Conservation (phyloP, 1,140 invertebrate species). For the Bursaphelenchus mucronatus region DNA sequence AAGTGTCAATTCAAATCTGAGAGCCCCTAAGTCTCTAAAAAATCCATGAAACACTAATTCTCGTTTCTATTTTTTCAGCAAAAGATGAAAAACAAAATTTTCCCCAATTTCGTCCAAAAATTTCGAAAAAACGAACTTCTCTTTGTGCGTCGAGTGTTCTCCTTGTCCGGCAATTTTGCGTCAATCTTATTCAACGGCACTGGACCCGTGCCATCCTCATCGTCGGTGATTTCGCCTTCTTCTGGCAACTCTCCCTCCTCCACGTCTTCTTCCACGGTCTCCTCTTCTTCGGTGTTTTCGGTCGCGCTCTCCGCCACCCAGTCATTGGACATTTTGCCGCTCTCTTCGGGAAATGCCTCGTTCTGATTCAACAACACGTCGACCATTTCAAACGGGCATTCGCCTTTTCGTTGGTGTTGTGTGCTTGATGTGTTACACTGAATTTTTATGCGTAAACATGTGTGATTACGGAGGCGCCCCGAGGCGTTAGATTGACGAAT, state of each 20-base stretch:
- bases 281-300: constrained; percentile 13
- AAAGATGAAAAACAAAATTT: no score
- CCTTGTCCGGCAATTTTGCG: not conserved
- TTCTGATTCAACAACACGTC: not conserved
- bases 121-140: constrained; percentile 16
- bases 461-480: no score
- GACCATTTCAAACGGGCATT: not conserved
- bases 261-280: constrained; percentile 22
- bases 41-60: no score
- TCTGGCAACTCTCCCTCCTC: constrained; percentile 57
- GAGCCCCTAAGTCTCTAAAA: no score
- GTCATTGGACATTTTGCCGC: constrained; percentile 1
- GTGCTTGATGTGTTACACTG: no score
- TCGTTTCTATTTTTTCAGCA: no score
- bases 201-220: constrained; percentile 42
- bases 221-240: constrained; percentile 57
- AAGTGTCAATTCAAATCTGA: no score
- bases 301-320: constrained; percentile 5
- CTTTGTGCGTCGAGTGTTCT: not conserved
- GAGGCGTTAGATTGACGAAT: no score
- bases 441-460: no score
- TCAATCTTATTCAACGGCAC: constrained; percentile 15
- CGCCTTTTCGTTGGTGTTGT: no score
- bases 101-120: not conserved
- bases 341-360: not conserved